Conservation (phyloP, 2,888 invertebrate genomes). For the Muschampia plurimacula region DNA sequence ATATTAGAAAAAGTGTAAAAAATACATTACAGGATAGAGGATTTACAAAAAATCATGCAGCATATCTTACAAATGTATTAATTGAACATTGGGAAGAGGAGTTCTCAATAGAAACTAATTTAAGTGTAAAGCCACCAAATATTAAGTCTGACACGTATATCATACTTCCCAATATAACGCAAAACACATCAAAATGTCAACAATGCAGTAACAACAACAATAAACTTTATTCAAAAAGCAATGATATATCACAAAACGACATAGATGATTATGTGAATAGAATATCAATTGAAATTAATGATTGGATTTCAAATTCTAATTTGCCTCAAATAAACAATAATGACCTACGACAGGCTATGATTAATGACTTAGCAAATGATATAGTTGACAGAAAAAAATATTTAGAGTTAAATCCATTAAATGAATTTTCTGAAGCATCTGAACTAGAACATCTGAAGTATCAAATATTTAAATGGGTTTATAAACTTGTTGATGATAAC, state of each 20-base stretch:
- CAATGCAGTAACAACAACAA: constrained; percentile 28
- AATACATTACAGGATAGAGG: constrained; percentile 51
- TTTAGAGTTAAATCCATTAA: constrained; percentile 56
- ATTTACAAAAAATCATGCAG: constrained; percentile 52
- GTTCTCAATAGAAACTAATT: constrained; percentile 37
- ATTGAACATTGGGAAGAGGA: constrained; percentile 48
- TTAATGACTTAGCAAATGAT: constrained; percentile 65
- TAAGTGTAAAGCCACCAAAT: neutral
- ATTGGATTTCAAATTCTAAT: constrained; percentile 60
- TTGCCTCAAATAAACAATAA: constrained; percentile 49
- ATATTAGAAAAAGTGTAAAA: constrained; percentile 53
- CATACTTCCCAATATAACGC: constrained; percentile 50
- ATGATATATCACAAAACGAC: constrained; percentile 47
- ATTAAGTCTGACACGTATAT: constrained; percentile 52
- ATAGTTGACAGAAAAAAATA: constrained; percentile 69
- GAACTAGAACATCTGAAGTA: constrained; percentile 70
- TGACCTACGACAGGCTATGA: constrained; percentile 52
- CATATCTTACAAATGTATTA: constrained; percentile 51
- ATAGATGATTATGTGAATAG: constrained; percentile 45
- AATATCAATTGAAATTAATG: constrained; percentile 59
- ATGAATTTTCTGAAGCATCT: constrained; percentile 49
- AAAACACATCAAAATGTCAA: neutral
- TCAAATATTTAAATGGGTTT: constrained; percentile 73
- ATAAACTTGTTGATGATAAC: constrained; percentile 60
- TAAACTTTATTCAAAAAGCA: constrained; percentile 42